Base-by-base conservation (phyloP, 23 tunicate genomes). In the Halocynthia aurantium region DNA sequence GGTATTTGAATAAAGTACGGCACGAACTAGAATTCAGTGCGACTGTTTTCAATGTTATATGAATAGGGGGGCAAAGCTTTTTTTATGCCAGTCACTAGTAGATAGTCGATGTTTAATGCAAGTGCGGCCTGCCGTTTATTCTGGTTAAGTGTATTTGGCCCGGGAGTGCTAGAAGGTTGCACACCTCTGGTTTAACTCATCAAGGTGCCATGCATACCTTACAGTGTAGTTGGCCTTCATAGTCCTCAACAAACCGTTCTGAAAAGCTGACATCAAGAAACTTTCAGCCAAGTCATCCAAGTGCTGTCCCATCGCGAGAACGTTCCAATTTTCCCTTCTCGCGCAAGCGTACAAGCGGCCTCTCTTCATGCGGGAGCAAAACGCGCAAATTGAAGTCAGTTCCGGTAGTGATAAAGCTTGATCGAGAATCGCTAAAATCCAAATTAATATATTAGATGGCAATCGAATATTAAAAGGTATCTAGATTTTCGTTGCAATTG, bases 341-440 rank as follows among this genome's bases (percentile, higher is more conserved):
- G 95, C 95, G 49, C 91, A 81, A 8, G 88, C 83, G 76, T 96
- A 96, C 15, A 96, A 69, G 10, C 95, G 71, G 0, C 99, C 99
- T 52, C 99, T 75, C 67, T 96, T 96, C 99, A 96, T 96, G 8
- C 99, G 88, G 51, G 96, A 89, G 66, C 99, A 96, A 72, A 85
- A 96, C 0, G 93, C 69, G 80, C 99, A 96, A 55, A 96, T 90
- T 19, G 99, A 96, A 12, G 92, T 74, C 6, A 94, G 85, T 51
- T 88, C 81, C 10, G 87, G 80, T 10, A 81, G 81, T 11, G 73
- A 56, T 52, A 82, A 10, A 0, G 99, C 99, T 61, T 90, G 87
- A 18, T 88, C 89, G 52, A 96, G 40, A 52, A 96, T 94, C 11
- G 80, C 44, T 31, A 31, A 31, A 31, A 31, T 31, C 69, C 62